phyloP scores from a whole-genome alignment of 2,113 vertebrate species.

The Empidonax traillii region DNA sequence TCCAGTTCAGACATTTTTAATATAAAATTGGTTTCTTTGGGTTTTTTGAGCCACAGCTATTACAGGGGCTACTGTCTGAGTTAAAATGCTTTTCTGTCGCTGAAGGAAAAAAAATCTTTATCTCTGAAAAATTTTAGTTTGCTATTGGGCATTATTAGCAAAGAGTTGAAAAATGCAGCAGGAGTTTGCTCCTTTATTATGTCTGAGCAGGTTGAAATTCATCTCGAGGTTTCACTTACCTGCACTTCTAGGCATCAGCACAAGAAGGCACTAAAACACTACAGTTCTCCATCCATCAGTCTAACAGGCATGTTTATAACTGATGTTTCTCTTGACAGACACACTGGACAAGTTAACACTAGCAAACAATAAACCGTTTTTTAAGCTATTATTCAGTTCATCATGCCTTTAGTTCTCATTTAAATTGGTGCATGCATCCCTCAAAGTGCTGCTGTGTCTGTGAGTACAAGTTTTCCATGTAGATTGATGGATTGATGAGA shows the following conservation, averaged over 20 bases:
- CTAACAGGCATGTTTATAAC: neutral
- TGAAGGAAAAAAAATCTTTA: neutral
- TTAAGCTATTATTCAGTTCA: neutral
- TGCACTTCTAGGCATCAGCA: conserved; percentile 72
- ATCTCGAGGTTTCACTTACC: neutral
- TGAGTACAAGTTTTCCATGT: neutral
- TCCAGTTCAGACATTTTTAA: neutral
- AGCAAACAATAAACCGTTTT: neutral
- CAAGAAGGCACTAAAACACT: conserved; percentile 79
- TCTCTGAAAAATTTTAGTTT: neutral
- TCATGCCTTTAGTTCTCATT: neutral
- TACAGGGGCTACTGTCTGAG: neutral
- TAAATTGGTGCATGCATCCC: neutral
- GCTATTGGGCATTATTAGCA: neutral
- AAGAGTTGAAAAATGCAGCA: neutral
- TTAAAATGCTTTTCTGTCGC: neutral
- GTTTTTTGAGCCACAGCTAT: neutral
- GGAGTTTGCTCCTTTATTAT: neutral
- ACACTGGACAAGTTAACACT: neutral
- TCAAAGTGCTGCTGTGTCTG: neutral
- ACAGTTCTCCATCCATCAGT: neutral
- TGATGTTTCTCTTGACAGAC: neutral
- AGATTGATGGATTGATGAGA: neutral
- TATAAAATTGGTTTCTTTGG: neutral
- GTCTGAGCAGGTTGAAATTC: neutral